phyloP scores from a whole-genome alignment of 2,888 invertebrate genomes.

The Sarcophaga subvicina region DNA sequence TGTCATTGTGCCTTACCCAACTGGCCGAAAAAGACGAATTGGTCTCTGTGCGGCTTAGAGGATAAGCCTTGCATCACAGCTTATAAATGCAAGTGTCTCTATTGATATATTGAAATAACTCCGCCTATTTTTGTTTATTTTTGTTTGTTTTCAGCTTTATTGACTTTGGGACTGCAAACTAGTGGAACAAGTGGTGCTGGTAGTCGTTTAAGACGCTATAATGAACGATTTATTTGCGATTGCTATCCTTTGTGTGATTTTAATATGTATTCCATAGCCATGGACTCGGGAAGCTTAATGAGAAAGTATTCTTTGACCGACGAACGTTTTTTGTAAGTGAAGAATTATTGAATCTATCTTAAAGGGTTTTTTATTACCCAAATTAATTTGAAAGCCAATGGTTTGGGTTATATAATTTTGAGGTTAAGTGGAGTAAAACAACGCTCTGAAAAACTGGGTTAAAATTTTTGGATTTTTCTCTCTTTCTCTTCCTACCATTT shows the following conservation, averaged over 20 bases:
- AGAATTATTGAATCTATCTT: not conserved
- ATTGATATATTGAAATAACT: too few species aligned
- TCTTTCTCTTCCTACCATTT: not conserved
- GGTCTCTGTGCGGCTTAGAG: conserved; percentile 73
- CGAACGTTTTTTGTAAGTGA: conserved; percentile 83
- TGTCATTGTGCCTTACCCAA: conserved; percentile 86
- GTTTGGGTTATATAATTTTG: too few species aligned
- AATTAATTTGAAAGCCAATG: too few species aligned
- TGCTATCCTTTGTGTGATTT: conserved; percentile 84
- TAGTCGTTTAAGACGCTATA: not conserved
- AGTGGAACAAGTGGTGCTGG: not conserved
- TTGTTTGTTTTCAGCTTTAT: conserved; percentile 30
- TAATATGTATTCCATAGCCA: conserved; percentile 84
- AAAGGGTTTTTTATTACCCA: too few species aligned
- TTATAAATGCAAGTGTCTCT: conserved; percentile 70
- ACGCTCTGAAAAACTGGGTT: too few species aligned
- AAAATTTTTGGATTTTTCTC: not conserved
- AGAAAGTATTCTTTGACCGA: conserved; percentile 80
- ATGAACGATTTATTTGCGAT: conserved; percentile 71
- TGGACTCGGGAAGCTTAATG: conserved; percentile 83
- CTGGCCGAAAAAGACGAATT: conserved; percentile 78
- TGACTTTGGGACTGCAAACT: not conserved
- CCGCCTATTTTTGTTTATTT: not conserved
- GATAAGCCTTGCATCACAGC: conserved; percentile 73
- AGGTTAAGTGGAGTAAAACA: too few species aligned